Evolutionary conservation across 2,113 vertebrate genomes (phyloP).

Genomic region (Macaca mulatta): DNA sequence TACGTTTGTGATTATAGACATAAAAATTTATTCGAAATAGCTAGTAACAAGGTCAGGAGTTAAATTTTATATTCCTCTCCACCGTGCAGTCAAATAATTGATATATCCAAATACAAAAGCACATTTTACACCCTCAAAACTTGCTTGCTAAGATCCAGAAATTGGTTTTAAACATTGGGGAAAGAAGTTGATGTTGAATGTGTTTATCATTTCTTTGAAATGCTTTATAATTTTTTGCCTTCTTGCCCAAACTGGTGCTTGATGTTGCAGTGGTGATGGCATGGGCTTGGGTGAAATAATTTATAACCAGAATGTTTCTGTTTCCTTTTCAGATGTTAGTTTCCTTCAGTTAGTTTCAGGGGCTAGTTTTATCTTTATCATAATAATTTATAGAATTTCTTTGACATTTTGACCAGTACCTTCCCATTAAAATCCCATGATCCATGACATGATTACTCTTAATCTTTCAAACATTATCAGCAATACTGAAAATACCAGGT

Average conservation of each 20-base stretch:
- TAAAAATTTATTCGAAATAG: constrained; percentile 7
- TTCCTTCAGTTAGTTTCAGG: background rate
- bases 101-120: background rate
- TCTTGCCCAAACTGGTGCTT: background rate
- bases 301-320: background rate
- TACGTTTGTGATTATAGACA: background rate
- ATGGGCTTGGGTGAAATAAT: background rate
- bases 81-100: background rate
- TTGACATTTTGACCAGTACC: background rate
- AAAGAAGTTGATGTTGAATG: background rate
- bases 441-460: background rate
- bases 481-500: background rate
- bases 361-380: background rate
- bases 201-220: background rate
- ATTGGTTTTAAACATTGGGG: background rate
- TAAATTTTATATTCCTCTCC: background rate
- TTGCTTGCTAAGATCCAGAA: background rate
- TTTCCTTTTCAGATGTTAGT: background rate
- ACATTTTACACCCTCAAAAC: background rate
- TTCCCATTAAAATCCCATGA: constrained; percentile 4
- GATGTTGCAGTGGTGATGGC: background rate
- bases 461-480: background rate
- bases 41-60: background rate
- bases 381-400: background rate
- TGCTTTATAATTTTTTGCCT: background rate